Evolutionary conservation across 2,888 invertebrate genomes (phyloP).

Genomic region (Phanerotoma sp.): DNA sequence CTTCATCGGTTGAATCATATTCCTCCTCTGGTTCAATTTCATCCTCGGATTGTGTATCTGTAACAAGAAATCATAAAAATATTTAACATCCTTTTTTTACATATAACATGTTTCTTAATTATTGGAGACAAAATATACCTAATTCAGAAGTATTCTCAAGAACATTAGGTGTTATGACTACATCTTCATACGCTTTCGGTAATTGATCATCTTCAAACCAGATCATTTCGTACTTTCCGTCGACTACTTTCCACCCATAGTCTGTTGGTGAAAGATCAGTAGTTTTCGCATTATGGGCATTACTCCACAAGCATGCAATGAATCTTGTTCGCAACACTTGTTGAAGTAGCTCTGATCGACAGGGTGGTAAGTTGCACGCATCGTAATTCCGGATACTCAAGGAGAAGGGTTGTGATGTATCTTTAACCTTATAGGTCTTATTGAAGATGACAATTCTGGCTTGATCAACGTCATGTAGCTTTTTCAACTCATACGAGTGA

Average conservation of each 20-base stretch:
- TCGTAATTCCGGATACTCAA: background rate
- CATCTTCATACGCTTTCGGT: no score
- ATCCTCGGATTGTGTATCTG: no score
- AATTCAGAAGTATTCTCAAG: no score
- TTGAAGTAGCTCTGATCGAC: conserved; percentile 1
- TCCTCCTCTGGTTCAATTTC: no score
- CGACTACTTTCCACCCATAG: background rate
- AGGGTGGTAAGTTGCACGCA: conserved; percentile 1
- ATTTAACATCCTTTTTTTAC: no score
- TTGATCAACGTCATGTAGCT: background rate
- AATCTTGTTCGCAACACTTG: conserved; percentile 15
- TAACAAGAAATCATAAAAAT: no score
- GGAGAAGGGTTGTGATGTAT: background rate
- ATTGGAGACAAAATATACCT: background rate
- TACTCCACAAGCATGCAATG: conserved; percentile 4
- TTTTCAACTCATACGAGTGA: background rate
- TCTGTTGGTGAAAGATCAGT: background rate
- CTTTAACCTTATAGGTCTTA: background rate
- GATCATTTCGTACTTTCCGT: background rate
- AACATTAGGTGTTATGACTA: no score
- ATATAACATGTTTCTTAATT: no score
- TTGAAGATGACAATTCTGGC: conserved; percentile 5
- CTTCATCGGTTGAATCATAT: no score
- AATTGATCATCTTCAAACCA: conserved; percentile 5
- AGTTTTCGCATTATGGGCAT: background rate